Conservation (phyloP, 2,888 invertebrate species). For the Drosophila fulvimacula region DNA sequence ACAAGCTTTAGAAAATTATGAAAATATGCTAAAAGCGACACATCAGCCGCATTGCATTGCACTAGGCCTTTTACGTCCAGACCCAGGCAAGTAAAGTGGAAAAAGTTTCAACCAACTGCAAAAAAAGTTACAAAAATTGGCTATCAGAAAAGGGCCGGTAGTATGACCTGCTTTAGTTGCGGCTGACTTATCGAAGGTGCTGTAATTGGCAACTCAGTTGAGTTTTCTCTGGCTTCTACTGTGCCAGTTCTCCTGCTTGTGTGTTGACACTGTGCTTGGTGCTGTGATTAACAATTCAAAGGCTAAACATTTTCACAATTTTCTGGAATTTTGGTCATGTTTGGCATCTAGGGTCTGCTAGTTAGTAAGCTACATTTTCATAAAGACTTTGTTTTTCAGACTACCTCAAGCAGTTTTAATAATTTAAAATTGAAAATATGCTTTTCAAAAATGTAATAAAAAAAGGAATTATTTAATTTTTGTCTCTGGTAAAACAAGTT, state of each 20-base stretch:
- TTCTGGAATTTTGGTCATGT: not conserved
- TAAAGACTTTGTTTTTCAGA: not conserved
- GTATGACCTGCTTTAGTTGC: slow-evolving; percentile 9
- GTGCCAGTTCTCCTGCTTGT: not conserved
- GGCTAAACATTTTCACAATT: slow-evolving; percentile 1
- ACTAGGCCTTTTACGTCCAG: slow-evolving; percentile 24
- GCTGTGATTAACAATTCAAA: slow-evolving; percentile 44
- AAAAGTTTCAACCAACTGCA: slow-evolving; percentile 35
- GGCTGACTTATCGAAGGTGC: slow-evolving; percentile 20
- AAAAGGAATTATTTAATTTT: not conserved
- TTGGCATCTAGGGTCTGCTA: not conserved
- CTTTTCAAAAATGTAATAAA: not conserved
- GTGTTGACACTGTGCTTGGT: slow-evolving; percentile 33
- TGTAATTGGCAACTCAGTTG: slow-evolving; percentile 26
- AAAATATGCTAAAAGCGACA: slow-evolving; percentile 60
- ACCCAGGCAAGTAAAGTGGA: not conserved
- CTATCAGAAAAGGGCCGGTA: slow-evolving; percentile 6
- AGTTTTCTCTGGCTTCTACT: not conserved
- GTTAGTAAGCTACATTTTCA: not conserved
- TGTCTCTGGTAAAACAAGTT: not conserved
- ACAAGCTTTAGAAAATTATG: slow-evolving; percentile 58
- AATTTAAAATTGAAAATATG: not conserved
- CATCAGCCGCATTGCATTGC: slow-evolving; percentile 17
- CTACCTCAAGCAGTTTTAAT: not conserved
- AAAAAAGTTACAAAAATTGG: slow-evolving; percentile 18